Percentiles rank a stretch among this genome's conserved stretches.
Conservation (phyloP, 2,113 vertebrate genomes). For the Vidua chalybeata region DNA sequence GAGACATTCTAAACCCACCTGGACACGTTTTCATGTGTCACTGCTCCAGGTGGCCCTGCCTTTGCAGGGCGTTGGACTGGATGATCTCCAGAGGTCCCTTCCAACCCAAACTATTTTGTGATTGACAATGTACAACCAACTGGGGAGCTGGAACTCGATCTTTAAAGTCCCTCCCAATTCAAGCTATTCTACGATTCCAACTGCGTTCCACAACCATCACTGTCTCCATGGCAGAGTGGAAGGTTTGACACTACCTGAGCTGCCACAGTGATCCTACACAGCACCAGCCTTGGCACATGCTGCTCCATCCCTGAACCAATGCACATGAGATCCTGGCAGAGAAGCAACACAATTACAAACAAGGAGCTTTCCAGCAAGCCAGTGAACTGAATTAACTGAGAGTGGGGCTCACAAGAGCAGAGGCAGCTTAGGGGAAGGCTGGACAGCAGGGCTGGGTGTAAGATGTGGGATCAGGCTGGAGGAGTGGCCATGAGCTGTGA, state of each 20-base stretch:
- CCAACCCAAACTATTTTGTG: background rate
- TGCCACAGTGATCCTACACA: background rate
- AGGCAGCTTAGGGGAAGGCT: background rate
- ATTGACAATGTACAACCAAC: accelerated
- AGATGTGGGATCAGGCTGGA: background rate
- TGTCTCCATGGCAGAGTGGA: background rate
- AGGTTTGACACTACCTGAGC: background rate
- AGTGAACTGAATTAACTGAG: background rate
- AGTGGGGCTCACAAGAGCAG: background rate
- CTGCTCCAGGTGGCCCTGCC: background rate
- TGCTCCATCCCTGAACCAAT: background rate
- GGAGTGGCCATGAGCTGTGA: background rate
- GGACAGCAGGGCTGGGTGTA: accelerated
- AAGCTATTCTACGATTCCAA: background rate
- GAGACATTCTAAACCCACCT: background rate
- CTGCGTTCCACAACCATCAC: background rate
- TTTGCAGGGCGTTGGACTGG: background rate
- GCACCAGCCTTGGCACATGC: background rate
- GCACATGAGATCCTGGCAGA: background rate
- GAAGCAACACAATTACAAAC: background rate
- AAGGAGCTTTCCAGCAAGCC: background rate
- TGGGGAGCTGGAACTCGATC: background rate
- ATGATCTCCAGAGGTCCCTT: background rate
- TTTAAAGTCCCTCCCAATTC: background rate
- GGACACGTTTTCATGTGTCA: background rate